Evolutionary conservation across 2,888 invertebrate species (phyloP).

Genomic region (Imbricaverruca yamaguchii): DNA sequence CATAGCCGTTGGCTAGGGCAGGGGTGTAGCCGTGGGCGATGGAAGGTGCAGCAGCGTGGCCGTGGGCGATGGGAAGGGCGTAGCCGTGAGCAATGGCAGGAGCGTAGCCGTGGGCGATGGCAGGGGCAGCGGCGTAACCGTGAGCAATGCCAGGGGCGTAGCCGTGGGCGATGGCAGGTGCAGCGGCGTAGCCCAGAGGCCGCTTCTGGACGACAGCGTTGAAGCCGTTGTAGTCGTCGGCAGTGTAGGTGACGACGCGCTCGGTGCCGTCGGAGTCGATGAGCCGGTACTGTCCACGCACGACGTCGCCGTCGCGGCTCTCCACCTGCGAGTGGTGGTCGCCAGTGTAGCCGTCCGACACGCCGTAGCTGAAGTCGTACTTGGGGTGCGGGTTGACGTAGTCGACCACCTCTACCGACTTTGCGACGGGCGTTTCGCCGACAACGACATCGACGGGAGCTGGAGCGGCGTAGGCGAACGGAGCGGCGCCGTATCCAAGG

Average conservation of each 20-base stretch:
- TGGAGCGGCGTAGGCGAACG: constrained; percentile 31
- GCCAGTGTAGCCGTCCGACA: constrained; percentile 24
- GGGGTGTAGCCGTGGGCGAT: neutral
- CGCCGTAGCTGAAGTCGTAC: constrained; percentile 24
- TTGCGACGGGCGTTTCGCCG: neutral
- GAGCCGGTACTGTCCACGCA: constrained; percentile 22
- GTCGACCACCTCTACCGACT: constrained; percentile 6
- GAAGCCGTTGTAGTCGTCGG: constrained; percentile 32
- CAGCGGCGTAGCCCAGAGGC: constrained; percentile 32
- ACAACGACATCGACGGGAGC: constrained; percentile 28
- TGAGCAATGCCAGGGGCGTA: neutral
- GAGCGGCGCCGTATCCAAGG: constrained; percentile 27
- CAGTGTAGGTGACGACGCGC: constrained; percentile 31
- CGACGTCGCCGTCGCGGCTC: constrained; percentile 24
- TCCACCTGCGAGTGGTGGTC: constrained; percentile 24
- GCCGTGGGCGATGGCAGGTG: constrained; percentile 20
- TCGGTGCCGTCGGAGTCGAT: constrained; percentile 24
- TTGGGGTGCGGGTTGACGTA: constrained; percentile 23
- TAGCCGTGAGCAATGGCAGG: constrained; percentile 13
- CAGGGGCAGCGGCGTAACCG: constrained; percentile 28
- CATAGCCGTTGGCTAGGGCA: neutral
- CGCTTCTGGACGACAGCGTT: constrained; percentile 34
- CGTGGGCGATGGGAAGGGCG: no score
- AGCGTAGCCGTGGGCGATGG: constrained; percentile 20
- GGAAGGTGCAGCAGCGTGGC: constrained; percentile 23